These are phyloP conservation scores for Pterostichus niger DNA, from an alignment of 2,888 invertebrate species.

Conservation along the genomic window DNA sequence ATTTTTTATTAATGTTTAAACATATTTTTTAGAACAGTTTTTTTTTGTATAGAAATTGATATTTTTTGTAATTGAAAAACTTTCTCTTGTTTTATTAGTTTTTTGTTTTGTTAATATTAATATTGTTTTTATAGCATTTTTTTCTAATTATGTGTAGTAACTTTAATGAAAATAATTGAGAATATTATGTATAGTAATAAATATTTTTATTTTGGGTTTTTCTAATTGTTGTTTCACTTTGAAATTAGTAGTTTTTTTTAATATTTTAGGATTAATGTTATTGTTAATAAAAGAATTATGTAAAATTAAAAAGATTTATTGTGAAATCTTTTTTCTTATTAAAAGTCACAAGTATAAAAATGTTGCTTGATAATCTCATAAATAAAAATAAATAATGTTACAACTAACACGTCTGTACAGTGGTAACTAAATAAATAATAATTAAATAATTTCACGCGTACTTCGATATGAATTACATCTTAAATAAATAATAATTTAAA, in stretches of 20 bases:
- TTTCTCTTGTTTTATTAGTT: constrained; percentile 5
- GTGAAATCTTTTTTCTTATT: constrained; percentile 24
- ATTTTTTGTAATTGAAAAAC: not conserved
- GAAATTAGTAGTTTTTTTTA: not conserved
- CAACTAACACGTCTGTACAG: constrained; percentile 44
- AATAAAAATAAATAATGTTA: constrained; percentile 55
- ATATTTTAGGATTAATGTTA: constrained; percentile 29
- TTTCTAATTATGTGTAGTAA: constrained; percentile 24
- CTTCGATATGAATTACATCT: constrained; percentile 28
- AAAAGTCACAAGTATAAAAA: constrained; percentile 49
- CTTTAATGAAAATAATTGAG: constrained; percentile 38
- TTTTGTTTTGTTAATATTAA: constrained; percentile 13
- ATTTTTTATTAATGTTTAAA: constrained; percentile 7
- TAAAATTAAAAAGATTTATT: constrained; percentile 47
- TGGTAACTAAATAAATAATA: constrained; percentile 51
- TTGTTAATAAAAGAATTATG: constrained; percentile 42
- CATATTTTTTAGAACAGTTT: not conserved
- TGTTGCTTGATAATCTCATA: constrained; percentile 45
- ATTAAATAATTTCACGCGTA: constrained; percentile 40
- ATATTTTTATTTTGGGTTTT: constrained; percentile 32
- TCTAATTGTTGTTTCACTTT: constrained; percentile 32
- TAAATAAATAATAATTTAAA: constrained; percentile 59
- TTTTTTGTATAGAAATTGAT: not conserved
- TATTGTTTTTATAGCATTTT: constrained; percentile 15
- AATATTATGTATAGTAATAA: constrained; percentile 38